These are phyloP conservation scores for Nemurella pictetii DNA, from an alignment of 2,888 invertebrate genomes.

Conservation along the genomic window DNA sequence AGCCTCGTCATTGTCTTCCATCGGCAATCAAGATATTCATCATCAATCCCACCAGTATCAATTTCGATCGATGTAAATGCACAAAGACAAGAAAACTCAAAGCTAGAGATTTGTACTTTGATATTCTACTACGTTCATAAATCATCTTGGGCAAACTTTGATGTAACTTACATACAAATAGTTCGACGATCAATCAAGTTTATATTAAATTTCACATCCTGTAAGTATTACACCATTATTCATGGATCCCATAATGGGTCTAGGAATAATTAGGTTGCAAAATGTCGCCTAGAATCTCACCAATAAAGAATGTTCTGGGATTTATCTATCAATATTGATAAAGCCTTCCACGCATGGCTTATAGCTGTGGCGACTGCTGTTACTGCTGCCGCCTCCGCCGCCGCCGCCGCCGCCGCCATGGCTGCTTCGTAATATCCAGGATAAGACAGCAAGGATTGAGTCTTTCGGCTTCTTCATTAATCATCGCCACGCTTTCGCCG, in stretches of 20 bases:
- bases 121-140: neutral
- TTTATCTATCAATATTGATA: slow-evolving; percentile 13
- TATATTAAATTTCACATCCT: slow-evolving; percentile 14
- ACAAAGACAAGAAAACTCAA: neutral
- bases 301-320: slow-evolving; percentile 12
- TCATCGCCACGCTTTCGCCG: neutral
- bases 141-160: slow-evolving; percentile 12
- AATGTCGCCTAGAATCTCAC: neutral
- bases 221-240: slow-evolving; percentile 24
- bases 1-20: too few species aligned
- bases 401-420: too few species aligned
- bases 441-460: neutral
- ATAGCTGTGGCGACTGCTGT: neutral
- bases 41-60: neutral
- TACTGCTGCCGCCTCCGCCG: too few species aligned
- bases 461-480: neutral
- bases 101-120: neutral
- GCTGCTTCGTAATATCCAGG: too few species aligned
- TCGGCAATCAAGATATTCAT: too few species aligned
- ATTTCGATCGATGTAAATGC: neutral
- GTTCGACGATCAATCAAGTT: slow-evolving; percentile 22
- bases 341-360: neutral
- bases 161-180: neutral
- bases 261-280: slow-evolving; percentile 15
- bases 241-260: neutral